These are phyloP conservation scores for Leptopterna dolabrata DNA, from an alignment of 2,888 invertebrate species.

Conservation along the genomic window DNA sequence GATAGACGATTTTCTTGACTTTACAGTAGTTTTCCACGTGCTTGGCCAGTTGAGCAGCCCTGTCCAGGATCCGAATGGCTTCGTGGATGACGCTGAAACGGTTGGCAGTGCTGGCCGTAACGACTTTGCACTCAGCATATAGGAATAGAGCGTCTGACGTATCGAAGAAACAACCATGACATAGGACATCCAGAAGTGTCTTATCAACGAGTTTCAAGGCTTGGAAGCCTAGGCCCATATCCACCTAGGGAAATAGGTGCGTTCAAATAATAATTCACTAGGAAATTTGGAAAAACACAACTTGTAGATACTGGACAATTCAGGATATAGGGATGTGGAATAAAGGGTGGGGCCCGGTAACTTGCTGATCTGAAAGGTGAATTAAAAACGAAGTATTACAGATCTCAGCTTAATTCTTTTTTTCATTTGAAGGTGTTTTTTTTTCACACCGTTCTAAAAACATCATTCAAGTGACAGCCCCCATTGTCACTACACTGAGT, in stretches of 20 bases:
- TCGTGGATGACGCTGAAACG: slow-evolving; percentile 42
- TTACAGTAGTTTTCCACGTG: slow-evolving; percentile 82
- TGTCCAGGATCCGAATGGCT: slow-evolving; percentile 69
- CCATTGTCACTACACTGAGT: no score
- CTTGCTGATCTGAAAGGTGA: no score
- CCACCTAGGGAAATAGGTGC: slow-evolving; percentile 69
- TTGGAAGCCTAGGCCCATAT: slow-evolving; percentile 81
- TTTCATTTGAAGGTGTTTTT: no score
- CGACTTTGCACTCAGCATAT: slow-evolving; percentile 78
- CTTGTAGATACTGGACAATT: no score
- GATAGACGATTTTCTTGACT: slow-evolving; percentile 78
- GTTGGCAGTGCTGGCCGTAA: slow-evolving; percentile 5
- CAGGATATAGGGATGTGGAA: no score
- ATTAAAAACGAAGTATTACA: no score
- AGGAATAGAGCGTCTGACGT: slow-evolving; percentile 81
- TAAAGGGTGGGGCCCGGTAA: no score
- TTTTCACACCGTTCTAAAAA: no score
- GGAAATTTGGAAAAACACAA: not conserved
- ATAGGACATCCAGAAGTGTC: slow-evolving; percentile 78
- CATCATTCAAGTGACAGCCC: no score
- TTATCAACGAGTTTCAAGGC: slow-evolving; percentile 78
- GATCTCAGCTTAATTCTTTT: no score
- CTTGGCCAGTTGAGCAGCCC: slow-evolving; percentile 77
- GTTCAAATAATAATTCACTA: no score
- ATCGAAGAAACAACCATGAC: slow-evolving; percentile 85